A percentile compares a stretch with the other conserved stretches of the same genome.
These are phyloP conservation scores for Euwallacea similis DNA, from an alignment of 1,140 invertebrate species.

Conservation along the genomic window DNA sequence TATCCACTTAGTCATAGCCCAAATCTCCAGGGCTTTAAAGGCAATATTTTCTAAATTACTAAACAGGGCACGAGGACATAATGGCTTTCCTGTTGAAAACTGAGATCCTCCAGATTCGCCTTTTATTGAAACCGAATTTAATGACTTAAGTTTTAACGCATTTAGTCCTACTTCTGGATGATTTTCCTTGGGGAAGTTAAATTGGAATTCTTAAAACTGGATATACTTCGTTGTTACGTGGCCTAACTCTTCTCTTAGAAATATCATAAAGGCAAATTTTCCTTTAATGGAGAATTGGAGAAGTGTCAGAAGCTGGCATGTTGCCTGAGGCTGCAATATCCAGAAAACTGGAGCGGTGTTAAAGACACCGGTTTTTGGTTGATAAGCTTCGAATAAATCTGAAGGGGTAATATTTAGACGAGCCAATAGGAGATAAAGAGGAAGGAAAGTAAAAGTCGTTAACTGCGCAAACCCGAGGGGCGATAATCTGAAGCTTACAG, in stretches of 20 bases:
- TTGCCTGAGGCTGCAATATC: not conserved
- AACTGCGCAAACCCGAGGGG: not conserved
- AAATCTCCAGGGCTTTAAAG: not conserved
- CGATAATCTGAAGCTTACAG: too few relatives aligned
- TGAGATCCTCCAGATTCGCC: not conserved
- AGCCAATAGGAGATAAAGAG: not conserved
- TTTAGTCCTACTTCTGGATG: too few relatives aligned
- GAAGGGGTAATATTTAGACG: not conserved
- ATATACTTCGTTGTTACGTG: too few relatives aligned
- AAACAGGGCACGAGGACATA: not conserved
- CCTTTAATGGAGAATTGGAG: not conserved
- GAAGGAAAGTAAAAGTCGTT: not conserved
- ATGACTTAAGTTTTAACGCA: not conserved
- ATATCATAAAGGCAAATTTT: too few relatives aligned
- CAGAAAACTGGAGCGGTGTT: not conserved
- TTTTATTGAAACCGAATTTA: constrained; percentile 5
- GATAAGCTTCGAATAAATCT: not conserved
- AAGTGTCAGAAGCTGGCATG: not conserved
- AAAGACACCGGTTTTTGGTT: not conserved
- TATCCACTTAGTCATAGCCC: not conserved
- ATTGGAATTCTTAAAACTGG: not conserved
- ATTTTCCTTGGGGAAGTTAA: not conserved
- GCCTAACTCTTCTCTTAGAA: too few relatives aligned
- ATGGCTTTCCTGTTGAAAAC: constrained; percentile 1
- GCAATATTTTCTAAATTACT: constrained; percentile 1